Conservation (phyloP, 2,888 invertebrate species). For the Protophormia terraenovae region DNA sequence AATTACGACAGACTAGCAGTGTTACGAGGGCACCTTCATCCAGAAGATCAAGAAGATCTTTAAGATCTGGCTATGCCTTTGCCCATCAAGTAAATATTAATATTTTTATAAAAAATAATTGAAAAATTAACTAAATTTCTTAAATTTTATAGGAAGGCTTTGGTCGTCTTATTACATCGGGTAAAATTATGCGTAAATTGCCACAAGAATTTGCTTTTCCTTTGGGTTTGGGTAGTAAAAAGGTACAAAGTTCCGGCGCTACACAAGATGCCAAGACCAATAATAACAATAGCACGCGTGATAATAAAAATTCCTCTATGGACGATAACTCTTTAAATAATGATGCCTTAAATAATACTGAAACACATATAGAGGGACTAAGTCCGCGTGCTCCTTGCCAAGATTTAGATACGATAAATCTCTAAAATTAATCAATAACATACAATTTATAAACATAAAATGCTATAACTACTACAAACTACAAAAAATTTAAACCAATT, state of each 20-base stretch:
- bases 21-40: constrained; percentile 93
- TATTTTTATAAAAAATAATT: background rate
- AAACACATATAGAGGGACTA: constrained; percentile 74
- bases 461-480: constrained; percentile 41
- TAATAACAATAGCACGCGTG: constrained; percentile 71
- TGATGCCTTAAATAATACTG: constrained; percentile 62
- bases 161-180: constrained; percentile 97
- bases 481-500: constrained; percentile 42
- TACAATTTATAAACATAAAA: constrained; percentile 21
- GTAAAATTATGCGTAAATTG: constrained; percentile 95
- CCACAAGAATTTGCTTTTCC: constrained; percentile 91
- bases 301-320: constrained; percentile 76
- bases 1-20: constrained; percentile 88
- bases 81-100: constrained; percentile 88
- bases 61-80: constrained; percentile 98
- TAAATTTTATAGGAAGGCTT: constrained; percentile 88
- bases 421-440: constrained; percentile 81
- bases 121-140: too few relatives aligned
- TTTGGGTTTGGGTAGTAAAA: constrained; percentile 83
- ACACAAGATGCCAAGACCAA: constrained; percentile 68
- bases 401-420: constrained; percentile 88
- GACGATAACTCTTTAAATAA: constrained; percentile 69
- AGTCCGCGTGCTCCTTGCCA: constrained; percentile 86
- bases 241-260: constrained; percentile 71
- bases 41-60: constrained; percentile 92